Evolutionary conservation across 1,140 invertebrate species (phyloP).

Genomic region (Drosophila auraria): DNA sequence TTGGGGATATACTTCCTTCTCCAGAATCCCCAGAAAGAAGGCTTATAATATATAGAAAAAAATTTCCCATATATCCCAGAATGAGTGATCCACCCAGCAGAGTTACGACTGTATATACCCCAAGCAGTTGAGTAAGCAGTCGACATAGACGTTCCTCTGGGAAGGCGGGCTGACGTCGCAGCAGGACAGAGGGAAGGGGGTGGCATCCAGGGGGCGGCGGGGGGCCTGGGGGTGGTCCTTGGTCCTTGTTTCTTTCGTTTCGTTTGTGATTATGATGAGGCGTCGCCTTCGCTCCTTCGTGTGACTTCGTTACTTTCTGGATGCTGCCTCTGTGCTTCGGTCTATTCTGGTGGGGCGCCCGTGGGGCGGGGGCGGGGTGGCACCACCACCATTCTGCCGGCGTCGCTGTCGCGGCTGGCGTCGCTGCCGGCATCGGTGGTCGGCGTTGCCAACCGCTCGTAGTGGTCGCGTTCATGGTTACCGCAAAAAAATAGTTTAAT

Average conservation of each 20-base stretch:
- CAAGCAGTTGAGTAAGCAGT: slow-evolving; percentile 36
- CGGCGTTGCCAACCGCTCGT: slow-evolving; percentile 73
- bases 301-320: slow-evolving; percentile 36
- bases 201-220: background rate
- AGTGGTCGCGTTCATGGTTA: slow-evolving; percentile 85
- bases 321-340: slow-evolving; percentile 16
- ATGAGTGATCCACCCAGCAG: background rate
- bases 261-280: slow-evolving; percentile 78
- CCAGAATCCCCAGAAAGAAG: background rate
- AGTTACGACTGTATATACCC: slow-evolving; percentile 34
- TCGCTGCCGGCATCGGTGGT: slow-evolving; percentile 56
- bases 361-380: background rate
- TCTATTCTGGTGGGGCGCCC: background rate
- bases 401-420: slow-evolving; percentile 32
- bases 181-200: slow-evolving; percentile 5
- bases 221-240: slow-evolving; percentile 3
- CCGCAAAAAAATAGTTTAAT: slow-evolving; percentile 85
- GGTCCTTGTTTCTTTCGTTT: slow-evolving; percentile 37
- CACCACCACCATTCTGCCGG: slow-evolving; percentile 3
- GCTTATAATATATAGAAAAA: too few species aligned
- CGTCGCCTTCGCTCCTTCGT: slow-evolving; percentile 45
- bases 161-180: slow-evolving; percentile 23
- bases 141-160: slow-evolving; percentile 34
- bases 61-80: background rate
- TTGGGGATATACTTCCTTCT: background rate